A percentile compares a stretch with the other conserved stretches of the same genome.
phyloP scores from a whole-genome alignment of 2,797 vertebrate genomes.

The Etheostoma perlongum region DNA sequence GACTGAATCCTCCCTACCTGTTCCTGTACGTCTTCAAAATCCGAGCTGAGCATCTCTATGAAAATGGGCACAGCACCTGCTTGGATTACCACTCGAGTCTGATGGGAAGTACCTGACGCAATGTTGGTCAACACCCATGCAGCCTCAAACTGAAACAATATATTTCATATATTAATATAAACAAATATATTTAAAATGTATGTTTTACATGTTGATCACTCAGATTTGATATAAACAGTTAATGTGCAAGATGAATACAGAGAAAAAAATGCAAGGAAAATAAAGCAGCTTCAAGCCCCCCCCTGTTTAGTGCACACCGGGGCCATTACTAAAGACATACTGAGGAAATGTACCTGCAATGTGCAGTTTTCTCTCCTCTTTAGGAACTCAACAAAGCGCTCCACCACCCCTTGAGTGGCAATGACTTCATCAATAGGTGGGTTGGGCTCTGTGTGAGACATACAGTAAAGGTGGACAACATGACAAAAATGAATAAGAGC shows the following conservation, averaged over 20 bases:
- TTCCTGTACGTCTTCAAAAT: slow-evolving; percentile 97
- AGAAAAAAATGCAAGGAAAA: neutral
- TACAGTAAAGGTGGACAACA: neutral
- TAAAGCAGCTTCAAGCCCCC: neutral
- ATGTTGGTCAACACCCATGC: slow-evolving; percentile 99
- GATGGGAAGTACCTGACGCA: slow-evolving; percentile 96
- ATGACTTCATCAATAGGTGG: slow-evolving; percentile 99
- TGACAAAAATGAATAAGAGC: neutral
- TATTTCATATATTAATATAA: too few relatives aligned
- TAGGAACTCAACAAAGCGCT: slow-evolving; percentile 96
- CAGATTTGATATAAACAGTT: neutral
- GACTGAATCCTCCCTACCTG: slow-evolving; percentile 85
- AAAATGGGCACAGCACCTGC: slow-evolving; percentile 97
- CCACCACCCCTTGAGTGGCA: slow-evolving; percentile 94
- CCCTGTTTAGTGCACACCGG: neutral
- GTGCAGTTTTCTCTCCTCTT: slow-evolving; percentile 96
- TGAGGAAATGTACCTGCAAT: slow-evolving; percentile 88
- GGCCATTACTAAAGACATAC: neutral
- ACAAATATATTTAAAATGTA: too few relatives aligned
- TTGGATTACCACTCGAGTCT: slow-evolving; percentile 97
- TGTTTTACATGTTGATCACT: neutral
- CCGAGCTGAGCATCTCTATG: slow-evolving; percentile 94
- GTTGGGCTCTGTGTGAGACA: slow-evolving; percentile 89
- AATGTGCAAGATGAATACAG: neutral
- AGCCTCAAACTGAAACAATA: slow-evolving; percentile 91